Evolutionary conservation across 2,113 vertebrate genomes (phyloP).

Genomic region (Bombycilla garrulus): DNA sequence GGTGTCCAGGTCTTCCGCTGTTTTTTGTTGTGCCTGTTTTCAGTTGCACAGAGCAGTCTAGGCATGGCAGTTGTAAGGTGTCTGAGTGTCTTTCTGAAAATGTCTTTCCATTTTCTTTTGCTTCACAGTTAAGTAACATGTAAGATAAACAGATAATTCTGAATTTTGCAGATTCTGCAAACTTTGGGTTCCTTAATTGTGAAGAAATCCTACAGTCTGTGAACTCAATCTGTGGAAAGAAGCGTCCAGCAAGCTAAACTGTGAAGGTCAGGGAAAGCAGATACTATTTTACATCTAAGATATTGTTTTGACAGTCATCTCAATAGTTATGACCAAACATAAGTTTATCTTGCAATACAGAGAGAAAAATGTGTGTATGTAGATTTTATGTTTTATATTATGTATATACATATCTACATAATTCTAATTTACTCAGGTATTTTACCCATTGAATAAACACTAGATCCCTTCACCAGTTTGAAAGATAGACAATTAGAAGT

Average conservation of each 20-base stretch:
- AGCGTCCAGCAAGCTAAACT: background rate
- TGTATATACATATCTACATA: accelerated
- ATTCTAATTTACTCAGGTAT: background rate
- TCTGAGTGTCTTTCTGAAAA: background rate
- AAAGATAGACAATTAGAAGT: background rate
- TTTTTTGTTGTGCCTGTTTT: background rate
- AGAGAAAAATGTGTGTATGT: background rate
- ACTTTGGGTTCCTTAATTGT: background rate
- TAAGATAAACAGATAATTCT: background rate
- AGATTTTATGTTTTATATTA: background rate
- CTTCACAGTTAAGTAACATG: background rate
- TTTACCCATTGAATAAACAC: background rate
- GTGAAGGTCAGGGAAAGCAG: background rate
- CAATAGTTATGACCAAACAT: background rate
- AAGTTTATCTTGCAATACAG: background rate
- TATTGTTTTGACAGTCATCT: background rate
- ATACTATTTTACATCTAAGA: background rate
- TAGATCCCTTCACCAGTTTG: background rate
- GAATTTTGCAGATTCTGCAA: background rate
- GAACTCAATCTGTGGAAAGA: background rate
- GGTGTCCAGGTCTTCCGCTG: background rate
- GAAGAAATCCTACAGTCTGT: background rate
- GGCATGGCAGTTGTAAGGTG: accelerated
- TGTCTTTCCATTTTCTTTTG: background rate
- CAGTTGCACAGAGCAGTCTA: background rate